Conservation (phyloP, 2,113 vertebrate species). For the Pygoscelis antarcticus region DNA sequence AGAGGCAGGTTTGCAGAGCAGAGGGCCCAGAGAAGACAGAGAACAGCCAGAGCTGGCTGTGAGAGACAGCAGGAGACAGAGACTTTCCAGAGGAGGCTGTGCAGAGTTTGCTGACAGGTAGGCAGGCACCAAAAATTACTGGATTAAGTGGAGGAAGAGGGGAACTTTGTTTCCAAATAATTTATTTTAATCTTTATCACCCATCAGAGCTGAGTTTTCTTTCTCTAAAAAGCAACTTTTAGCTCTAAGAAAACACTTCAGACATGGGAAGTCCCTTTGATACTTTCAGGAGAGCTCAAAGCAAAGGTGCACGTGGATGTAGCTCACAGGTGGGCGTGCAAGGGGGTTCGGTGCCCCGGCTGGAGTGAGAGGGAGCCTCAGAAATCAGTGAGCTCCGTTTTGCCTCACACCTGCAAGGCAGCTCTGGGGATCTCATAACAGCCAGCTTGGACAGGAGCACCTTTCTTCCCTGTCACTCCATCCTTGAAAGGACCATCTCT, state of each 20-base stretch:
- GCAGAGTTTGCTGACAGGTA: neutral
- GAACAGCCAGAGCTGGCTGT: neutral
- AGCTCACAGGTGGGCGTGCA: neutral
- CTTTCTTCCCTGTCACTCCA: neutral
- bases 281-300: neutral
- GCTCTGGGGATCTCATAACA: neutral
- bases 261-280: neutral
- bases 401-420: accelerated
- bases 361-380: neutral
- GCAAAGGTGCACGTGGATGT: neutral
- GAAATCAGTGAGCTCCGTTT: neutral
- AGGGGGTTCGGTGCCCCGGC: neutral
- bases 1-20: neutral
- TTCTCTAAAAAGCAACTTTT: neutral
- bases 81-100: neutral
- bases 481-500: neutral
- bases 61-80: neutral
- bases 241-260: neutral
- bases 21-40: neutral
- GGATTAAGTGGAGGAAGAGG: neutral
- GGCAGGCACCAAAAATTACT: neutral
- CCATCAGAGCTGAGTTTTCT: neutral
- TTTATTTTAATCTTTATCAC: neutral
- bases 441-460: neutral
- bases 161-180: neutral